Evolutionary conservation across 2,797 vertebrate genomes (phyloP).

Genomic region (Arctocebus calabarensis): DNA sequence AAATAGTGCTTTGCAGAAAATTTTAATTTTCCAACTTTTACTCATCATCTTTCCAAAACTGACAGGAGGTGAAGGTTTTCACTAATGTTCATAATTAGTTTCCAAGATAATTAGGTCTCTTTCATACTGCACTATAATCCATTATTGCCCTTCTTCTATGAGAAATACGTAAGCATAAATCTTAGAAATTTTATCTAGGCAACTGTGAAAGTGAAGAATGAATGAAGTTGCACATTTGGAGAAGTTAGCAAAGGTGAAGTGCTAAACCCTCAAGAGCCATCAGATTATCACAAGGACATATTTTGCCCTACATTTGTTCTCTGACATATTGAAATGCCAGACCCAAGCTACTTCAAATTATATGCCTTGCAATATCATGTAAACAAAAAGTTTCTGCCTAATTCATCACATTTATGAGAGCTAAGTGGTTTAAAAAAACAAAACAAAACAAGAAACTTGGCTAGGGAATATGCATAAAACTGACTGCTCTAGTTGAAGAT

Average conservation of each 20-base stretch:
- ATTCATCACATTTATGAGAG: not conserved
- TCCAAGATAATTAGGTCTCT: not conserved
- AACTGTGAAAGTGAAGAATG: not conserved
- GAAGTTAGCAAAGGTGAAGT: not conserved
- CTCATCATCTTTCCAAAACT: not conserved
- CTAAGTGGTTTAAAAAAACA: not conserved
- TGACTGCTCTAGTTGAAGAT: not conserved
- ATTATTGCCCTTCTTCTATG: not conserved
- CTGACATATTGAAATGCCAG: not conserved
- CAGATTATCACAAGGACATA: not conserved
- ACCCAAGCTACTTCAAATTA: slow-evolving; percentile 36
- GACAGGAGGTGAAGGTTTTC: not conserved
- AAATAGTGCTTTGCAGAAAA: not conserved
- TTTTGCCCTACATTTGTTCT: not conserved
- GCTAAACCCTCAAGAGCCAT: not conserved
- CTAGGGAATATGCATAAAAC: not conserved
- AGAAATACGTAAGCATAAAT: not conserved
- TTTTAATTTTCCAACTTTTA: not conserved
- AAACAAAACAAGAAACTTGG: not conserved
- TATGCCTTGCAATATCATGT: not conserved
- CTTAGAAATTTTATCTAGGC: not conserved
- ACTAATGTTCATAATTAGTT: slow-evolving; percentile 2
- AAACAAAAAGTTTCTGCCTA: slow-evolving; percentile 1
- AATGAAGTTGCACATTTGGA: not conserved
- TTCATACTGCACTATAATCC: not conserved